A percentile compares a stretch with the other conserved stretches of the same genome.
phyloP scores from a whole-genome alignment of 2,113 vertebrate genomes.

The Tyrannus savana region DNA sequence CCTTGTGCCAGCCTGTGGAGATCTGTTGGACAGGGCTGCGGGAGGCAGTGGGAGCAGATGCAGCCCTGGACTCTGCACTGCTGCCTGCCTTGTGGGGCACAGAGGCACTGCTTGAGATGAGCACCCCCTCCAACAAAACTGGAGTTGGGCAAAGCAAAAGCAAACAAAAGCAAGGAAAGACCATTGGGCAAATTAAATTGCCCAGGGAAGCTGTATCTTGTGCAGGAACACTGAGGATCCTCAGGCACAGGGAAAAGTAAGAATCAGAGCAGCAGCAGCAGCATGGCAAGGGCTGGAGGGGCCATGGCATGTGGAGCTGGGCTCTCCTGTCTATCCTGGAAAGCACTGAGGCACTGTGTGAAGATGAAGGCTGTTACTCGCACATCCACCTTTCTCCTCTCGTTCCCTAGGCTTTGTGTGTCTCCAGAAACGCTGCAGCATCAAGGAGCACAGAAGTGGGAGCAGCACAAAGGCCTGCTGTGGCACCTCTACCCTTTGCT shows the following conservation, averaged over 20 bases:
- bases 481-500: background rate
- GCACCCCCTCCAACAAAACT: background rate
- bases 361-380: background rate
- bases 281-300: background rate
- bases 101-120: background rate
- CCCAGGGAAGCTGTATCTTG: background rate
- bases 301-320: background rate
- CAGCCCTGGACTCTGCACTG: background rate
- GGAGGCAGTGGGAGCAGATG: background rate
- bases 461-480: rapidly evolving
- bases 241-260: background rate
- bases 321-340: background rate
- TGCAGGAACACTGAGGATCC: background rate
- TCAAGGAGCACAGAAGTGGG: background rate
- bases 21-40: background rate
- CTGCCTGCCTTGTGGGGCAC: background rate
- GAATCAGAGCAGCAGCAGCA: background rate
- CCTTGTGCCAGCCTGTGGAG: rapidly evolving
- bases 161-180: background rate
- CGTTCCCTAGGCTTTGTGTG: background rate
- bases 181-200: background rate
- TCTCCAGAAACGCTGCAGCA: background rate
- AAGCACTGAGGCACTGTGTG: background rate
- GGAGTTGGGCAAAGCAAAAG: background rate
- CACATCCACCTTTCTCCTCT: background rate